Evolutionary conservation across 2,797 vertebrate genomes (phyloP).

Genomic region (Eupleurogrammus muticus): DNA sequence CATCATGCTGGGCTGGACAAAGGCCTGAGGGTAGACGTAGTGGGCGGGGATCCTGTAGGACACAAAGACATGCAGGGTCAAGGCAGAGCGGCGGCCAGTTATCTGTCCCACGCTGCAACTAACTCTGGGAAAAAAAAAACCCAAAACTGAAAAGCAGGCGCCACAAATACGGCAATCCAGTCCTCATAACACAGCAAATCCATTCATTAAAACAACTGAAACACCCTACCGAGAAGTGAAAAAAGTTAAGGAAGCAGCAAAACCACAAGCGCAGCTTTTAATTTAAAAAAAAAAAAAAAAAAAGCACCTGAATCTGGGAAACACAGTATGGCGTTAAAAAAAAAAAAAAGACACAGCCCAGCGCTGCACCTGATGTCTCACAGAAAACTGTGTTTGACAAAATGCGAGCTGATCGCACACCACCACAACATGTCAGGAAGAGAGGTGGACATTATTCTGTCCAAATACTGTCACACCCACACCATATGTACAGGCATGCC

Average conservation of each 20-base stretch:
- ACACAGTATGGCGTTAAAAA: constrained; percentile 87
- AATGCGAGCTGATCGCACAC: constrained; percentile 77
- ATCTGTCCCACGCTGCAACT: constrained; percentile 66
- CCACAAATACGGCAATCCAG: constrained; percentile 90
- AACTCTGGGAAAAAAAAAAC: no score
- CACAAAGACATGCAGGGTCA: constrained; percentile 67
- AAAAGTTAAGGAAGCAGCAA: constrained; percentile 78
- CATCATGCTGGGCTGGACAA: constrained; percentile 93
- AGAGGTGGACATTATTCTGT: constrained; percentile 63
- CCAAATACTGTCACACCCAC: constrained; percentile 70
- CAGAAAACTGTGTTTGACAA: constrained; percentile 70
- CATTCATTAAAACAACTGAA: constrained; percentile 89
- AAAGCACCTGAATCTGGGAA: constrained; percentile 88
- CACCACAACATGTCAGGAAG: constrained; percentile 74
- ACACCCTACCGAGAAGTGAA: constrained; percentile 77
- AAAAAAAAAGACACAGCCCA: constrained; percentile 88
- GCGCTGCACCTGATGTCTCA: constrained; percentile 81
- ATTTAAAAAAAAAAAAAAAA: constrained; percentile 78
- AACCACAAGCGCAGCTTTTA: constrained; percentile 88
- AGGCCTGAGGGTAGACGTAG: constrained; percentile 97
- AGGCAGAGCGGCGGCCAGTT: constrained; percentile 23
- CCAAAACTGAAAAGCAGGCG: constrained; percentile 90
- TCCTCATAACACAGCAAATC: constrained; percentile 97
- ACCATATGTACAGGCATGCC: constrained; percentile 79
- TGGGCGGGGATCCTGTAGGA: constrained; percentile 95